phyloP scores from a whole-genome alignment of 2,888 invertebrate genomes.

The Coenonympha glycerion region DNA sequence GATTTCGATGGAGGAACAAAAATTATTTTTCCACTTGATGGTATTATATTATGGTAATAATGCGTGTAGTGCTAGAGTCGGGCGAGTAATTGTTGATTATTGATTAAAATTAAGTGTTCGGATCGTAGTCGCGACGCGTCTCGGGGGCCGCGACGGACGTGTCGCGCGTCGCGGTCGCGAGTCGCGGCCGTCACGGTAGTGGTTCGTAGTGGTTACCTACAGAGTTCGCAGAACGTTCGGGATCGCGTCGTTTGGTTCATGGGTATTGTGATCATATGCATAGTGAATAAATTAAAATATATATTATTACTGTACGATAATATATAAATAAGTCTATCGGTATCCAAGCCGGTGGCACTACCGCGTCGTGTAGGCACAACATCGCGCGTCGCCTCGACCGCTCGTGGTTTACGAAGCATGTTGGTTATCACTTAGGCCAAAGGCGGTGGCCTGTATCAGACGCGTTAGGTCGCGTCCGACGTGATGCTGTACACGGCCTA shows the following conservation, averaged over 20 bases:
- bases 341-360: constrained; percentile 23
- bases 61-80: constrained; percentile 71
- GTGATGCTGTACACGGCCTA: no score
- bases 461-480: no score
- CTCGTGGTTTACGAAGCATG: constrained; percentile 3
- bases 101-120: constrained; percentile 74
- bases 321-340: constrained; percentile 27
- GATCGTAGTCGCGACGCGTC: constrained; percentile 51
- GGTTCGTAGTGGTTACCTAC: constrained; percentile 60
- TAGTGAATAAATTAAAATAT: constrained; percentile 63
- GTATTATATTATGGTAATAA: constrained; percentile 54
- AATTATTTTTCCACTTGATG: constrained; percentile 75
- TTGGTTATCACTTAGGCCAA: no score
- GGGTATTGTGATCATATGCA: constrained; percentile 73
- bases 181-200: constrained; percentile 31
- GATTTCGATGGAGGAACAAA: constrained; percentile 68
- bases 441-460: no score
- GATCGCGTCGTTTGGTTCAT: constrained; percentile 68
- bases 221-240: constrained; percentile 51
- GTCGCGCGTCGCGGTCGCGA: constrained; percentile 17
- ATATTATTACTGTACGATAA: constrained; percentile 55
- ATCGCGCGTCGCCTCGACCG: constrained; percentile 18
- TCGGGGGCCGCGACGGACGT: constrained; percentile 16
- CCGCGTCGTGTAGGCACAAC: constrained; percentile 19
- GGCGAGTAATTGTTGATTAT: constrained; percentile 76